Base-by-base conservation (phyloP, 2,797 vertebrate genomes). In the Lepilemur ruficaudatus region DNA sequence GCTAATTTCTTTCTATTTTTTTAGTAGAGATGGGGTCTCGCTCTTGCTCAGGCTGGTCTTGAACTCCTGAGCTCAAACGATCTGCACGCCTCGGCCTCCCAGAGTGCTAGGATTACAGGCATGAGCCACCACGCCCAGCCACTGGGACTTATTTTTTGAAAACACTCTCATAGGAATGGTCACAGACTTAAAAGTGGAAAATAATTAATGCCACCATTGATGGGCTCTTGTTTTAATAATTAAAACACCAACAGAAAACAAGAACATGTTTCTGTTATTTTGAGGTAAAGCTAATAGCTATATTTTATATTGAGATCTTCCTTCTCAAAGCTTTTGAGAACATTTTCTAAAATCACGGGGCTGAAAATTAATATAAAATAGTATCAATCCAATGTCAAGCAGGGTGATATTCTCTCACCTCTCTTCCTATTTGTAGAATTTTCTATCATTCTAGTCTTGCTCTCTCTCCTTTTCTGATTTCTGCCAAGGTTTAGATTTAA, bases 401-500 rank as follows among this genome's bases (percentile, higher is more conserved):
- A 93, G 79, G 52, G 15, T 83, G 32, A 55, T 94, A 38, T 5
- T 97, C 63, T 96, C 70, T 50, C 22, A 91, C 86, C 41, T 91
- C 97, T 93, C 30, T 93, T 80, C 48, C 15, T 35, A 65, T 72
- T 95, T 93, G 67, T 84, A 96, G n/a, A 86, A 73, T 25, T 57
- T 89, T 46, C 46, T 82, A 79, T 91, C 96, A 97, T 89, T 93
- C 23, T 96, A 94, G 94, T 96, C 72, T 92, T 94, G 14, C 43
- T 93, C n/a, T 83, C 28, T 92, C 75, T 85, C 70, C 83, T 85
- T 57, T 81, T 6, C 0, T 92, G 76, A 17, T 67, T 73, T 97
- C 93, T 97, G 65, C 65, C 87, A 65, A 85, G 48, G 43, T n/a
- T 81, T 65, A 91, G 63, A 95, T 96, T 89, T 97, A 96, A 98